Evolutionary conservation across 2,888 invertebrate genomes (phyloP), one percentile per base, ranked within the genome.

Genomic region (Amitus sp.): DNA sequence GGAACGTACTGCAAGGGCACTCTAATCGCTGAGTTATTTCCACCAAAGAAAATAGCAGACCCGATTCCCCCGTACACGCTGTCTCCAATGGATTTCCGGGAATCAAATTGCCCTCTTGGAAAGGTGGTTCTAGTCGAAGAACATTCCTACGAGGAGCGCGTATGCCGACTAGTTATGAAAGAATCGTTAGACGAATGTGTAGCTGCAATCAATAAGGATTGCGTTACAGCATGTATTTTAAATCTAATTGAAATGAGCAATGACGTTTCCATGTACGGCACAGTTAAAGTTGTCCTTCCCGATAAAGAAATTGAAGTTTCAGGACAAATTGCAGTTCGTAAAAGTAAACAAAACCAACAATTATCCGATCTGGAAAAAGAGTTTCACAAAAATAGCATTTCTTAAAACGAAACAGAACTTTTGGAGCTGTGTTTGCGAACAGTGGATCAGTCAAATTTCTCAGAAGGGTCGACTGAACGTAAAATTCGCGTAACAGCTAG

Each of bases 1-100:
- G 51, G 47, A 30, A 49, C 50, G 10, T 62, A 65, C 27, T 49
- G 62, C 7, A 62, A 57, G 30, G 54, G 47, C 10, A 46, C n/a
- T n/a, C 2, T 15, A n/a, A 7, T 47, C 1, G 10, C 19, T 9
- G 33, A 54, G 13, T 13, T 46, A n/a, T 52, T 37, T 37, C 30
- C 30, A 7, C 5, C 6, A 30, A 30, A 30, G n/a, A 30, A 30
- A 9, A 2, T n/a, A 10, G n/a, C 3, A 30, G 2, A 30, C 10
- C 2, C 2, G 2, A n/a, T 30, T 6, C 30, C 30, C 6, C 10
- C 5, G 6, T 30, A n/a, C n/a, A 30, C 6, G 2, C n/a, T 30
- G 30, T 10, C 6, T 2, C 6, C n/a, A 10, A n/a, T 2, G n/a
- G 30, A 30, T 30, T 30, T 30, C n/a, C 30, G n/a, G 10, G n/a